Conservation (phyloP, 2,888 invertebrate species). For the Palloptera scutellata region DNA sequence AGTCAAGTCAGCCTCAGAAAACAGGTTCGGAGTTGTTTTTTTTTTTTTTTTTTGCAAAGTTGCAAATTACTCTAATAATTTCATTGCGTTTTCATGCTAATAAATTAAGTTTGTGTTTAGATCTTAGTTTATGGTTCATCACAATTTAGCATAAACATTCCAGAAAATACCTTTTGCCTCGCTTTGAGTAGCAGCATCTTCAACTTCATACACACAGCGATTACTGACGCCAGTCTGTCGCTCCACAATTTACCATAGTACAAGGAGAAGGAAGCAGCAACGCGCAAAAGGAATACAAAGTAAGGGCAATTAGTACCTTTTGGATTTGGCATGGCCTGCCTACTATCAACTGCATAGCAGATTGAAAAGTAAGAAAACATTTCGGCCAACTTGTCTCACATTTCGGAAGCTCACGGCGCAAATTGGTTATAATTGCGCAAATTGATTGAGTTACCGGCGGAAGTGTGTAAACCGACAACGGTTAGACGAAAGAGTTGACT, state of each 20-base stretch:
- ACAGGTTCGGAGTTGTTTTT: background rate
- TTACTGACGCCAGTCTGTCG: slow-evolving; percentile 26
- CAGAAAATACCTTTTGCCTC: background rate
- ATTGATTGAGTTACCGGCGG: slow-evolving; percentile 35
- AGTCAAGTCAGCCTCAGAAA: no score
- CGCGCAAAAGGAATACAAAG: background rate
- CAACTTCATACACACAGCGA: background rate
- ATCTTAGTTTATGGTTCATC: slow-evolving; percentile 8
- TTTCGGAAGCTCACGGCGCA: slow-evolving; percentile 24
- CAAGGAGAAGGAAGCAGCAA: background rate
- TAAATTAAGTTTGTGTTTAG: slow-evolving; percentile 20
- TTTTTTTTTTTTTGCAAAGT: slow-evolving; percentile 2
- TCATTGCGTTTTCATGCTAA: slow-evolving; percentile 29
- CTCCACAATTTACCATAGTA: slow-evolving; percentile 20
- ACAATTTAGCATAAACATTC: slow-evolving; percentile 20
- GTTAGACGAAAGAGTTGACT: background rate
- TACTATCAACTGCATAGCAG: slow-evolving; percentile 6
- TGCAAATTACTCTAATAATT: slow-evolving; percentile 16
- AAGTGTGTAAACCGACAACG: slow-evolving; percentile 21
- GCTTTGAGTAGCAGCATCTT: background rate
- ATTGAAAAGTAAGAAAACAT: slow-evolving; percentile 8
- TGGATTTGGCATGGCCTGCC: slow-evolving; percentile 16
- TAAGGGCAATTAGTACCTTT: slow-evolving; percentile 22
- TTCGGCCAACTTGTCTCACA: background rate
- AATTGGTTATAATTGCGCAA: slow-evolving; percentile 36